Conservation (phyloP, 2,888 invertebrate species). For the Labia minor region DNA sequence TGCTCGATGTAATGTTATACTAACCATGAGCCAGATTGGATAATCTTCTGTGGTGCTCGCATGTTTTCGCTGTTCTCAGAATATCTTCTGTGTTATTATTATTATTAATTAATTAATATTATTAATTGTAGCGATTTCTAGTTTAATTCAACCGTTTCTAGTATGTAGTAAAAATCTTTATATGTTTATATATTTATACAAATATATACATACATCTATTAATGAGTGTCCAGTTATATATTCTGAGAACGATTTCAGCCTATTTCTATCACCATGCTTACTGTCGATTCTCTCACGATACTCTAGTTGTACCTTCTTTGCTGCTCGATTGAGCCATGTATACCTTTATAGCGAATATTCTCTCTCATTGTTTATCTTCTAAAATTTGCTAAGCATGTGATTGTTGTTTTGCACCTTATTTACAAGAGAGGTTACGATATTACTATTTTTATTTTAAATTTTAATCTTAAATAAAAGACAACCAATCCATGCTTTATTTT, state of each 20-base stretch:
- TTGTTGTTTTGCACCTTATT: constrained; percentile 14
- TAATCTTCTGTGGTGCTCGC: not conserved
- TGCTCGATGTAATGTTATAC: not conserved
- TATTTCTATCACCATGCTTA: constrained; percentile 13
- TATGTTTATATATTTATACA: not conserved
- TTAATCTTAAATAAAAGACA: not conserved
- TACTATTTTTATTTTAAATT: constrained; percentile 15
- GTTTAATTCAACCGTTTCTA: too few species aligned
- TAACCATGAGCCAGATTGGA: not conserved
- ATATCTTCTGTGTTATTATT: not conserved
- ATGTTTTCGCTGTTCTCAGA: not conserved
- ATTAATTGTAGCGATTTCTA: not conserved
- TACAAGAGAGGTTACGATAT: constrained; percentile 8
- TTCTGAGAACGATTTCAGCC: constrained; percentile 6
- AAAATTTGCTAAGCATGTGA: constrained; percentile 3
- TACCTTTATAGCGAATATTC: not conserved
- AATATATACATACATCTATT: not conserved
- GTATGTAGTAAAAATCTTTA: not conserved
- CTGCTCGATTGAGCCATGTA: not conserved
- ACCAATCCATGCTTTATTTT: not conserved
- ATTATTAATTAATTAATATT: too few species aligned
- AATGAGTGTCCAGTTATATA: not conserved
- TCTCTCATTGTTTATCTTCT: constrained; percentile 7
- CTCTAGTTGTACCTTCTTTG: constrained; percentile 3
- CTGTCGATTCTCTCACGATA: constrained; percentile 7